These are phyloP conservation scores for Lycaon pictus DNA, from an alignment of 2,113 vertebrate genomes.

Conservation along the genomic window DNA sequence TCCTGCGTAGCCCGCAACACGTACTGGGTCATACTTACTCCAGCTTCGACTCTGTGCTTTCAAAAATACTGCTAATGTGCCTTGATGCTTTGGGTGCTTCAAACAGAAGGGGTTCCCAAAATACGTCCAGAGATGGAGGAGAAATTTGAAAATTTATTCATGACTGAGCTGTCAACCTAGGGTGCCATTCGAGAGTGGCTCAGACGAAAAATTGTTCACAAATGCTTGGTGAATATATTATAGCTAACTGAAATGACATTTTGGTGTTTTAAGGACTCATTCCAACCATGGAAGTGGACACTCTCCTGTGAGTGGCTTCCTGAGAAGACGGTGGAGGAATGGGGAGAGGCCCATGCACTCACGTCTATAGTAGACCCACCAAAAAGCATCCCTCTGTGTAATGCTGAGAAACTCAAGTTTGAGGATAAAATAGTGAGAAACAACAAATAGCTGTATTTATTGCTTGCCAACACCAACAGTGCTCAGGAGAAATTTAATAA, in stretches of 20 bases:
- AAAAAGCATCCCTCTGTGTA: background rate
- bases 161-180: background rate
- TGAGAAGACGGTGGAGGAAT: background rate
- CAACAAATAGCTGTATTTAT: conserved; percentile 5
- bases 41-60: background rate
- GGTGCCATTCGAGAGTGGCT: background rate
- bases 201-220: conserved; percentile 44
- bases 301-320: background rate
- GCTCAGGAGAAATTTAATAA: conserved; percentile 50
- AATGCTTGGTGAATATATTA: background rate
- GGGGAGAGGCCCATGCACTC: background rate
- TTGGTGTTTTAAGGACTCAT: conserved; percentile 47
- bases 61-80: background rate
- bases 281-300: background rate
- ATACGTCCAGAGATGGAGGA: background rate
- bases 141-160: conserved; percentile 10
- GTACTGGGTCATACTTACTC: background rate
- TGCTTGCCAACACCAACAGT: background rate
- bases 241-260: background rate
- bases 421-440: conserved; percentile 8
- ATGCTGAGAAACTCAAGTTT: conserved; percentile 39
- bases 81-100: background rate
- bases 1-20: background rate
- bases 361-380: background rate
- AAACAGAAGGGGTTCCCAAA: background rate